Conservation (phyloP, 2,888 invertebrate species). For the Lithophane ornitopus region DNA sequence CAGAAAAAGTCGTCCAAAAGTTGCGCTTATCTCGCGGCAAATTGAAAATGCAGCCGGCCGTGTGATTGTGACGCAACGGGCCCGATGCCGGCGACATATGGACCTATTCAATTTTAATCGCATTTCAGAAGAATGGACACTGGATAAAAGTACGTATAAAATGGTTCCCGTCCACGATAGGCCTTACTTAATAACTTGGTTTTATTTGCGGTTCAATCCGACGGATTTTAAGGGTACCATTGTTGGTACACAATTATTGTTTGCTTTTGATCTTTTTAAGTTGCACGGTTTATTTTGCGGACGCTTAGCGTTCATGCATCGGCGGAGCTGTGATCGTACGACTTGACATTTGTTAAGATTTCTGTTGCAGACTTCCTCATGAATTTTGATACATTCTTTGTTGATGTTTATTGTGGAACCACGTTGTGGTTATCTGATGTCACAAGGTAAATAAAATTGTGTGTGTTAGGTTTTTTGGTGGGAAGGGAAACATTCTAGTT, state of each 20-base stretch:
- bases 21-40: constrained; percentile 89
- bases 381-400: constrained; percentile 60
- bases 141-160: constrained; percentile 85
- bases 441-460: constrained; percentile 12
- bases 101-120: constrained; percentile 91
- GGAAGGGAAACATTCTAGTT: constrained; percentile 4
- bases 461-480: background rate
- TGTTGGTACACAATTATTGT: constrained; percentile 85
- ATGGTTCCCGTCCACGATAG: constrained; percentile 78
- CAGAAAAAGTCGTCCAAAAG: constrained; percentile 89
- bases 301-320: constrained; percentile 78
- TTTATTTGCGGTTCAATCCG: constrained; percentile 87
- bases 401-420: constrained; percentile 23
- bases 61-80: constrained; percentile 90
- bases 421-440: constrained; percentile 49
- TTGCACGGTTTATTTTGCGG: constrained; percentile 78
- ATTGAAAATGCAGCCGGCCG: constrained; percentile 90
- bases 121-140: constrained; percentile 90
- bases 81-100: constrained; percentile 87
- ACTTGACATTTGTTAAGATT: constrained; percentile 70
- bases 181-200: constrained; percentile 86
- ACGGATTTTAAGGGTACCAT: constrained; percentile 85
- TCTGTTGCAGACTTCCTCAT: constrained; percentile 66
- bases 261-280: constrained; percentile 88
- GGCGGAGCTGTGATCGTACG: constrained; percentile 68